A percentile compares a stretch with the other conserved stretches of the same genome.
phyloP scores from a whole-genome alignment of 2,888 invertebrate species.

The Phyllotreta cruciferae region DNA sequence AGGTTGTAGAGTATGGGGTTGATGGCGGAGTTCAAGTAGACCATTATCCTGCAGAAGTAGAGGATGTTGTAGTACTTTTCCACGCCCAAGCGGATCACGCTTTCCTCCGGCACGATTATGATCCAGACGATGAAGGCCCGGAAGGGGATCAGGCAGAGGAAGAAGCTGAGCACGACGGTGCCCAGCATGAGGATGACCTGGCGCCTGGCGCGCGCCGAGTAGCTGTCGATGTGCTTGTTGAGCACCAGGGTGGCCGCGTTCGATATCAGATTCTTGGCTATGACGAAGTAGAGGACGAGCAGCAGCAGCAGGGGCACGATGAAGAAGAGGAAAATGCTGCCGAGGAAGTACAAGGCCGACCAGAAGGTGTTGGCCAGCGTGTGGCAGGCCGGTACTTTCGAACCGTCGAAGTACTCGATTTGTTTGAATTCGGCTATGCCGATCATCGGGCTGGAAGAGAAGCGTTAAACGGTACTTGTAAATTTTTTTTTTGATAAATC shows the following conservation, averaged over 20 bases:
- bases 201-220: conserved; percentile 74
- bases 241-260: conserved; percentile 64
- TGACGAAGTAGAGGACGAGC: conserved; percentile 80
- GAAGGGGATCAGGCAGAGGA: conserved; percentile 87
- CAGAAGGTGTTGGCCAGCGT: conserved; percentile 79
- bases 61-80: conserved; percentile 83
- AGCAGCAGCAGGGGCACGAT: conserved; percentile 80
- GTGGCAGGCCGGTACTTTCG: conserved; percentile 76
- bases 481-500: conserved; percentile 11
- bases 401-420: conserved; percentile 74
- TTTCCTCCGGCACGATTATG: conserved; percentile 76
- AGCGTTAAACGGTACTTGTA: conserved; percentile 47
- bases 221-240: conserved; percentile 76
- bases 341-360: conserved; percentile 80
- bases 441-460: conserved; percentile 79
- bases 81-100: conserved; percentile 72
- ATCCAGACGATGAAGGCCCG: conserved; percentile 84
- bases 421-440: conserved; percentile 77
- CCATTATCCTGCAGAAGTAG: conserved; percentile 85
- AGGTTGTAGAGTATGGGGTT: conserved; percentile 93
- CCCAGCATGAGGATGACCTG: conserved; percentile 89
- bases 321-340: conserved; percentile 82
- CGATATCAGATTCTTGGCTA: conserved; percentile 82
- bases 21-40: conserved; percentile 88
- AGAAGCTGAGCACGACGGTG: conserved; percentile 87